Conservation (phyloP, 2,888 invertebrate species). For the Chrysina gloriosa region DNA sequence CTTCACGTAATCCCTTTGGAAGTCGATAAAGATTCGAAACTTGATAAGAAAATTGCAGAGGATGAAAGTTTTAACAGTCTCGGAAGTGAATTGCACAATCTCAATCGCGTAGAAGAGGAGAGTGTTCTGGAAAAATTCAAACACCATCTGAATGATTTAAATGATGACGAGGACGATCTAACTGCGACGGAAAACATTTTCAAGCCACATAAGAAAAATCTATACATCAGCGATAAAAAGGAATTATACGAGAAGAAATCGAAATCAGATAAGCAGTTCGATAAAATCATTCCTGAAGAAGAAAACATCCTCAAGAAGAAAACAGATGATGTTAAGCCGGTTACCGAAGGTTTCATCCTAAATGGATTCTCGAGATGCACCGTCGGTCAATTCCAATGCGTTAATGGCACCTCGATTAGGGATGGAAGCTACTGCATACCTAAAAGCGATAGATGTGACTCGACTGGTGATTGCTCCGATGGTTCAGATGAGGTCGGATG, state of each 20-base stretch:
- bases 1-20: conserved; percentile 51
- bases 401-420: conserved; percentile 69
- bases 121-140: conserved; percentile 55
- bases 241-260: conserved; percentile 53
- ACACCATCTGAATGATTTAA: conserved; percentile 40
- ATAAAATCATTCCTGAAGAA: conserved; percentile 40
- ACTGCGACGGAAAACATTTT: conserved; percentile 22
- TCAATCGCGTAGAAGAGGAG: conserved; percentile 56
- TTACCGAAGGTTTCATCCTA: conserved; percentile 59
- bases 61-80: conserved; percentile 51
- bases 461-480: conserved; percentile 72
- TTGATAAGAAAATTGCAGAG: conserved; percentile 47
- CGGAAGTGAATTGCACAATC: conserved; percentile 47
- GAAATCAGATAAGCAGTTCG: conserved; percentile 63
- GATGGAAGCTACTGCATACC: conserved; percentile 71
- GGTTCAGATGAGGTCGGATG: conserved; percentile 73
- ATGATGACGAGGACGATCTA: conserved; percentile 46
- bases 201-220: conserved; percentile 47
- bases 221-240: conserved; percentile 45
- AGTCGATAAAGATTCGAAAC: conserved; percentile 43
- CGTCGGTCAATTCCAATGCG: conserved; percentile 70
- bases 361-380: conserved; percentile 68
- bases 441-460: conserved; percentile 68
- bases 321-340: conserved; percentile 56
- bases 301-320: conserved; percentile 10